Conservation (phyloP, 2,113 vertebrate genomes). For the Malurus cyaneus region DNA sequence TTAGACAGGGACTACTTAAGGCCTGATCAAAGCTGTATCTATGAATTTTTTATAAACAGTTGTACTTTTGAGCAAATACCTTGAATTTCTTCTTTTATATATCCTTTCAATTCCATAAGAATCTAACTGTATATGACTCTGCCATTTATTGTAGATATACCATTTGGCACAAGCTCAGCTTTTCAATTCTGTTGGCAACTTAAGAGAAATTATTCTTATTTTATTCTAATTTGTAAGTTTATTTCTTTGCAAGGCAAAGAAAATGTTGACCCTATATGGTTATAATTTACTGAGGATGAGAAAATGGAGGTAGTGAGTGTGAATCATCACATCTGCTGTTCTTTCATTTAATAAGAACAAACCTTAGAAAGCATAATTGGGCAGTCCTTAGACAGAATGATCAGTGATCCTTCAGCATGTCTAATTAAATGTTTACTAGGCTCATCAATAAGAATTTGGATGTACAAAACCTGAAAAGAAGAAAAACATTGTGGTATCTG, state of each 20-base stretch:
- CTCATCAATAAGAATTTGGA: conserved; percentile 11
- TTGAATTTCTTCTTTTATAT: background rate
- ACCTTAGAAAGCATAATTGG: background rate
- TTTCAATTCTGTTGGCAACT: background rate
- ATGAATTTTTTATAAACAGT: background rate
- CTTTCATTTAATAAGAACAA: conserved; percentile 23
- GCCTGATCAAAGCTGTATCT: background rate
- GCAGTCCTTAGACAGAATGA: conserved; percentile 8
- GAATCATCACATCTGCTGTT: conserved; percentile 23
- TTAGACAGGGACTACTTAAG: background rate
- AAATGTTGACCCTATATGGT: background rate
- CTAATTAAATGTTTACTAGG: conserved; percentile 22
- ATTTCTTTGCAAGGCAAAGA: background rate
- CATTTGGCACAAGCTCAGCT: background rate
- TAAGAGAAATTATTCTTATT: background rate
- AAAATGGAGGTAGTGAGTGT: conserved; percentile 23
- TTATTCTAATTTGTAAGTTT: background rate
- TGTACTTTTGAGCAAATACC: background rate
- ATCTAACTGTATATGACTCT: background rate
- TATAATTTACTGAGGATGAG: background rate
- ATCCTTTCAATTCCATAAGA: background rate
- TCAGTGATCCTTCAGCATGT: background rate
- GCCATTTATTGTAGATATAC: background rate
- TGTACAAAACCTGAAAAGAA: background rate
- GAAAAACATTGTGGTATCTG: background rate